Base-by-base conservation (phyloP, 2,113 vertebrate species). In the Typhlomys cinereus region DNA sequence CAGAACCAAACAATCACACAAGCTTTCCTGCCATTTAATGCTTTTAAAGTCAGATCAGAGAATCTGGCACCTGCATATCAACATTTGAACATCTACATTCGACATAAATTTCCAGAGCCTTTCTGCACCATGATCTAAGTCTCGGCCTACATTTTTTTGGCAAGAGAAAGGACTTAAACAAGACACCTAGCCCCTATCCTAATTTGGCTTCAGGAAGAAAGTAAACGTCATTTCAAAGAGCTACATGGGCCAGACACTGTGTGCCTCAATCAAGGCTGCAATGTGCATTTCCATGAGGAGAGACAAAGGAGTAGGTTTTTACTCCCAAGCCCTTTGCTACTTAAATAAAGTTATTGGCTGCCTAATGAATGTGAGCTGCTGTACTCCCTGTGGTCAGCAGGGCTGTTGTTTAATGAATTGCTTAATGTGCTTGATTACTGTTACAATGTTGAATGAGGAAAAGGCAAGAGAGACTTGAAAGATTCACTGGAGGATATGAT, bases 341-440 rank as follows among this genome's bases (percentile, higher is more conserved):
- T 98, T 98, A 98, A 98, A 98, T 98, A 98, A 98, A 98, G 98
- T 98, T 98, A 97, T 97, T 97, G 79, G 97, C 96, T 98, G 97
- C 97, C 97, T 98, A 98, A 98, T 98, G 98, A 98, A 98, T 97
- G 98, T 98, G 97, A 97, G 97, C 98, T 97, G 96, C 97, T 97
- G 95, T 97, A 97, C 97, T 98, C 98, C 98, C 98, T 98, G 97
- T 98, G 98, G 98, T 98, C 98, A 98, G 98, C 95, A 96, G 97
- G 97, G 96, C 98, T 98, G 98, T 98, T 98, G 98, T 98, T 98
- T 98, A 98, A 98, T 98, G 98, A 98, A 98, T 98, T 98, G 98
- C 98, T 98, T 98, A 98, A 98, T 98, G 98, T 98, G 98, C 98
- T 98, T 98, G 98, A 98, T 98, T 98, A 98, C 98, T 98, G 98